Evolutionary conservation across 2,113 vertebrate genomes (phyloP), one percentile per base, ranked within the genome.

Genomic region (Symphodus melops): DNA sequence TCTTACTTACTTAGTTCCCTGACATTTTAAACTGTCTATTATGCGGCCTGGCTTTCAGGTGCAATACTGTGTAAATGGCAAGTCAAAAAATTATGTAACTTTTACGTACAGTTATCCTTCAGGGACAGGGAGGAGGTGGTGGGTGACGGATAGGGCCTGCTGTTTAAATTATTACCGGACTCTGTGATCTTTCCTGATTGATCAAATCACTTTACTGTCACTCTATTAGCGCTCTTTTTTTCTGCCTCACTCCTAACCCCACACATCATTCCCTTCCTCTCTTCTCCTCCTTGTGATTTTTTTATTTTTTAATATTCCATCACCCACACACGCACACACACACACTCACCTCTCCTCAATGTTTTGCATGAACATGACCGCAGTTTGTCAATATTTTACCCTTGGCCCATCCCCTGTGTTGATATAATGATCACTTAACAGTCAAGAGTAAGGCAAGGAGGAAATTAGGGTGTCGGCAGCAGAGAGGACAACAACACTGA

Each of bases 11-110:
- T 94, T 93, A 94, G 93, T 94, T 94, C 89, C 89, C 92, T 95
- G 94, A 94, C 94, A 95, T 95, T 95, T 94, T 92, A 93, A 95
- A 95, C 93, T 94, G 93, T 95, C 94, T 94, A 94, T 95, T 94
- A 94, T 94, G 92, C 92, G 36, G 91, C 88, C 83, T 78, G 84
- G 90, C 93, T 94, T 95, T 93, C 93, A 94, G 94, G 93, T 95
- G 92, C 93, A 93, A 93, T 91, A 89, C 92, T 94, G 94, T 94
- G 93, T 92, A 95, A 95, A 95, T 95, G 94, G 93, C 94, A 94
- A 94, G 93, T 92, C 92, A 86, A 86, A 91, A 92, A 95, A 95
- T 92, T 92, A 94, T 94, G 93, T 95, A 93, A 94, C 92, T 94
- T 94, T 94, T 93, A 94, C 92, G 93, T 94, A 93, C 92, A 93